Conservation (phyloP, 2,797 vertebrate genomes). For the Vireo griseus region DNA sequence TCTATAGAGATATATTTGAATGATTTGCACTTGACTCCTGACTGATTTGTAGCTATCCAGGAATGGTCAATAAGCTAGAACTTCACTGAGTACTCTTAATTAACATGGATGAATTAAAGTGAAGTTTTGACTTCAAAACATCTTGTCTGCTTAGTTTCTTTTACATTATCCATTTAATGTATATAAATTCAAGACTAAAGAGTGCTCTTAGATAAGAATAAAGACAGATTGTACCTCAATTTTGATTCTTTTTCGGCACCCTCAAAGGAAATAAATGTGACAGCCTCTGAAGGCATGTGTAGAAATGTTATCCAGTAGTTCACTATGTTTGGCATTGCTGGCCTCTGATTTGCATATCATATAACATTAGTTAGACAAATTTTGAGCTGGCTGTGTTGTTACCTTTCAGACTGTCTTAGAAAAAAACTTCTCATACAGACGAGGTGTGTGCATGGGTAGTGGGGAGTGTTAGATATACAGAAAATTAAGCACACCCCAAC, state of each 20-base stretch:
- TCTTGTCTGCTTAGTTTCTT: background rate
- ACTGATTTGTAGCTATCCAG: background rate
- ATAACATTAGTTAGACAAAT: background rate
- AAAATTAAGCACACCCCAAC: background rate
- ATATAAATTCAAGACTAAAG: background rate
- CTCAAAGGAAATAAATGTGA: background rate
- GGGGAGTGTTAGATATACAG: background rate
- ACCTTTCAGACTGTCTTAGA: background rate
- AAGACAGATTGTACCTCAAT: background rate
- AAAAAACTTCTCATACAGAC: background rate
- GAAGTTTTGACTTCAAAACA: background rate
- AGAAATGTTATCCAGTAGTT: background rate
- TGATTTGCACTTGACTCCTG: background rate
- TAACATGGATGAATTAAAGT: background rate
- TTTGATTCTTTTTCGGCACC: background rate
- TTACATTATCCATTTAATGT: background rate
- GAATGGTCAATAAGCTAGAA: background rate
- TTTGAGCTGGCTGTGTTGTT: background rate
- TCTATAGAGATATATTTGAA: background rate
- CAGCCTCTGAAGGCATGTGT: accelerated
- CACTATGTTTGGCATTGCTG: background rate
- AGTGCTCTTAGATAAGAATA: background rate
- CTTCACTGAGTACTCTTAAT: background rate
- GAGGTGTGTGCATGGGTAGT: background rate
- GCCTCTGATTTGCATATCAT: background rate